Conservation (phyloP, 1,140 invertebrate species). For the Drosophila baimaii region DNA sequence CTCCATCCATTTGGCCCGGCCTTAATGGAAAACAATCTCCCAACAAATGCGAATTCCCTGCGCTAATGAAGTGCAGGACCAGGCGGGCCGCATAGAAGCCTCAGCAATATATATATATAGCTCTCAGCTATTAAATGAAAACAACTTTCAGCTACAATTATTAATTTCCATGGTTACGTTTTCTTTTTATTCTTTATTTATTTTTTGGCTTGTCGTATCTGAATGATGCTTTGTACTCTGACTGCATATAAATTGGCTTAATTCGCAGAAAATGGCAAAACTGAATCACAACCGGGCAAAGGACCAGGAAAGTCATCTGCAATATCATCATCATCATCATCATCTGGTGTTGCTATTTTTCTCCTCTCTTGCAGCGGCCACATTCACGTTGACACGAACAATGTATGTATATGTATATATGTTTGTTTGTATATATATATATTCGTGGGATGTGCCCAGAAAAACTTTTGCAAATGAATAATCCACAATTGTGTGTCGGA, state of each 20-base stretch:
- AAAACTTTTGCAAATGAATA: conserved; percentile 76
- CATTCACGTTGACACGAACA: conserved; percentile 50
- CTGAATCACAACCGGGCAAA: conserved; percentile 45
- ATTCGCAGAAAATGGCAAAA: conserved; percentile 76
- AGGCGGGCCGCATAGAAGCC: conserved; percentile 19
- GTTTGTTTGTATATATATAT: conserved; percentile 29
- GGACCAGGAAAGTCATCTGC: conserved; percentile 22
- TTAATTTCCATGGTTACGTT: conserved; percentile 59
- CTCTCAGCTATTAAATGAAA: conserved; percentile 55
- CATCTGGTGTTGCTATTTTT: conserved; percentile 29
- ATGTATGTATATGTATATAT: conserved; percentile 22
- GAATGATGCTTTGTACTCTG: conserved; percentile 47
- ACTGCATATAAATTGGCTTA: conserved; percentile 76
- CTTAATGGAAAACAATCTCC: conserved; percentile 72
- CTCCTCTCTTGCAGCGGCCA: conserved; percentile 14
- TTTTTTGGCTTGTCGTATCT: conserved; percentile 22
- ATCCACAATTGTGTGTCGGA: conserved; percentile 72
- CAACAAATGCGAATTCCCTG: conserved; percentile 54
- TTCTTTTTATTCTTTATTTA: conserved; percentile 40
- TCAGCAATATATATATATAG: conserved; percentile 4
- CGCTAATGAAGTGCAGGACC: conserved; percentile 70
- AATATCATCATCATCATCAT: conserved; percentile 49
- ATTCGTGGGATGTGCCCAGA: conserved; percentile 43
- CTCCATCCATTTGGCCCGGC: conserved; percentile 15
- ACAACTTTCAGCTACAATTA: conserved; percentile 66